Base-by-base conservation (phyloP, 1,140 invertebrate species). In the Eriocheir sinensis region DNA sequence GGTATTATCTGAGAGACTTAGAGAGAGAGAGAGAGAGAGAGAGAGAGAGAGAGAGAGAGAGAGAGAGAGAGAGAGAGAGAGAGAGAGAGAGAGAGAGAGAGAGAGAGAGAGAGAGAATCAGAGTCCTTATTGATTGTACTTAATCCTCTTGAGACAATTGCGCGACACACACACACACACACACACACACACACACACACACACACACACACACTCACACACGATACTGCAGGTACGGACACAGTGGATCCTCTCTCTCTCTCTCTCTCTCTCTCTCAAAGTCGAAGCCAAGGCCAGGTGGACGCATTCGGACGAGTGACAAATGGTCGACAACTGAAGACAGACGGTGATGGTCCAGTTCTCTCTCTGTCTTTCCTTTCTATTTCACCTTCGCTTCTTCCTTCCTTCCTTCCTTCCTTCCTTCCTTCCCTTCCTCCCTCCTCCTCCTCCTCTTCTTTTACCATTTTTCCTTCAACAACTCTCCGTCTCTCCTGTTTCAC, bases 101-200 rank as follows among this genome's bases (percentile, higher is more conserved):
- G 36, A 88, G 41, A 88, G 36, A 88, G 41, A 88, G 41, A 88
- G 41, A 41, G 34, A 38, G 27, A 17, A n/a, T n/a, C 21, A 72
- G 60, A 72, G 60, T 72, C 60, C 60, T 72, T 72, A 72, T 72
- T 72, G 60, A 72, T 72, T 72, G 60, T 72, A 72, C 60, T 72
- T n/a, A 72, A 72, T 72, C 60, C 60, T 72, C 60, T n/a, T 2
- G 60, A 72, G 60, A 72, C 60, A 72, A 72, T 72, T 72, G 60
- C 60, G 60, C 60, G 8, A 21, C 21, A 53, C 60, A 72, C 60
- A n/a, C n/a, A n/a, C n/a, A 88, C 0, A 88, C 36, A 88, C 12
- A 88, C 36, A 36, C 34, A 21, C 32, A 86, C 36, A 30, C n/a
- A 21, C 41, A 88, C 15, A 88, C 0, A 38, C 36, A 88, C 1